These are phyloP conservation scores for Entomobrya multifasciata DNA, from an alignment of 2,888 invertebrate species.

Conservation along the genomic window DNA sequence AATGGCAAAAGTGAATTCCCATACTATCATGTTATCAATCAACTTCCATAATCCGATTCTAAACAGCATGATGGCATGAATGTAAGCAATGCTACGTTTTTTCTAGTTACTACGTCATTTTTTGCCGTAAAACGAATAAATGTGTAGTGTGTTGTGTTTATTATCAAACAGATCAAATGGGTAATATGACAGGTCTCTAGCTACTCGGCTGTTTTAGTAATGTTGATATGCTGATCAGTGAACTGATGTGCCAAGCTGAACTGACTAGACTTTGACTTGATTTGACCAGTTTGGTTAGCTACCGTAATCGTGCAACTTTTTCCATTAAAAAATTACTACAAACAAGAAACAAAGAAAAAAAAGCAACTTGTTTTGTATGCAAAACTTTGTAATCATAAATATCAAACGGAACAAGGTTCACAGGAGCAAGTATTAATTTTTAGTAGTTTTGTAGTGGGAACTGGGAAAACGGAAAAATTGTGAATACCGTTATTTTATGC, in stretches of 20 bases:
- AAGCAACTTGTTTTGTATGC: conserved; percentile 19
- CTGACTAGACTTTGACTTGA: too few species aligned
- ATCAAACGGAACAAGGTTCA: conserved; percentile 37
- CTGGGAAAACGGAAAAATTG: conserved; percentile 23
- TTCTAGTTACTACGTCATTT: not conserved
- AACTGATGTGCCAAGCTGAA: too few species aligned
- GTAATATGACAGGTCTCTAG: too few species aligned
- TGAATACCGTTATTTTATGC: conserved; percentile 47
- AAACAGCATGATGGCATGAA: conserved; percentile 18
- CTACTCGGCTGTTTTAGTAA: too few species aligned
- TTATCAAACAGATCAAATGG: too few species aligned
- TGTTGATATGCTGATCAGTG: too few species aligned
- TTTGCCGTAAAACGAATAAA: conserved; percentile 20
- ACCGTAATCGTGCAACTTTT: conserved; percentile 57
- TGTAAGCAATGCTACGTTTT: too few species aligned
- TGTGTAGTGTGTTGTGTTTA: too few species aligned
- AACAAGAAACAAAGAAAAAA: too few species aligned
- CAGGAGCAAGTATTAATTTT: not conserved
- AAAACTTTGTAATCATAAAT: not conserved
- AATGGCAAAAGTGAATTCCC: conserved; percentile 40
- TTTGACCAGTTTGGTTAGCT: conserved; percentile 59
- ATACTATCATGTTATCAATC: conserved; percentile 47
- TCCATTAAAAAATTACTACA: conserved; percentile 24
- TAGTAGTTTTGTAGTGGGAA: too few species aligned
- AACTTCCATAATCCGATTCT: conserved; percentile 47